Conservation (phyloP, 2,113 vertebrate species). For the Corydoras sp. region DNA sequence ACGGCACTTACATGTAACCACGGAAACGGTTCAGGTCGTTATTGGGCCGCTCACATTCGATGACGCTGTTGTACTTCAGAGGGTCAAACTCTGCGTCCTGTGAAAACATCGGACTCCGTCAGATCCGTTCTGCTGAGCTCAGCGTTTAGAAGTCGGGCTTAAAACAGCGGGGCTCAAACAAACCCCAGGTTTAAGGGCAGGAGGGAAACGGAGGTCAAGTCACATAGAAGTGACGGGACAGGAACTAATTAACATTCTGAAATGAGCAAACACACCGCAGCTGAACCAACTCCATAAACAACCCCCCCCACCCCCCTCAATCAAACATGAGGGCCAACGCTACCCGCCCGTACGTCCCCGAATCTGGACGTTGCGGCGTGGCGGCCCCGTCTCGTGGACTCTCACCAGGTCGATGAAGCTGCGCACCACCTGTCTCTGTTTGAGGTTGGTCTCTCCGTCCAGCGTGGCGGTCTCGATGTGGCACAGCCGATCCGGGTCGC, state of each 20-base stretch:
- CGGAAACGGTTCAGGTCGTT: constrained; percentile 89
- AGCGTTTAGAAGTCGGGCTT: not conserved
- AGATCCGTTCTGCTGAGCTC: no score
- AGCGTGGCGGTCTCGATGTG: constrained; percentile 96
- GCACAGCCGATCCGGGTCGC: constrained; percentile 89
- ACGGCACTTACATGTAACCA: constrained; percentile 89
- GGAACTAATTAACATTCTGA: constrained; percentile 30
- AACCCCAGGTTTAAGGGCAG: not conserved
- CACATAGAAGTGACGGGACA: constrained; percentile 31
- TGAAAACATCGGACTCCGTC: constrained; percentile 37
- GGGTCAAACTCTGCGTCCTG: constrained; percentile 95
- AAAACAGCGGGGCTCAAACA: not conserved
- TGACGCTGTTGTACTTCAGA: constrained; percentile 83
- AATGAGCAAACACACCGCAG: constrained; percentile 33
- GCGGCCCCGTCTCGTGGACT: not conserved
- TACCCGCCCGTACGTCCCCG: not conserved
- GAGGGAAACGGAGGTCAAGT: constrained; percentile 2
- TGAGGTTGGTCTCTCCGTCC: constrained; percentile 96
- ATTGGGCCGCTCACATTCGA: constrained; percentile 97
- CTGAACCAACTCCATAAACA: constrained; percentile 37
- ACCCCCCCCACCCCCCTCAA: constrained; percentile 5
- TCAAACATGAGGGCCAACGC: not conserved
- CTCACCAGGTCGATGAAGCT: constrained; percentile 90
- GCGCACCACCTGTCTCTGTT: constrained; percentile 87
- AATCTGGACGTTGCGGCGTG: no score